A percentile compares a stretch with the other conserved stretches of the same genome.
Conservation (phyloP, 2,797 vertebrate species). For the Falco rusticolus region DNA sequence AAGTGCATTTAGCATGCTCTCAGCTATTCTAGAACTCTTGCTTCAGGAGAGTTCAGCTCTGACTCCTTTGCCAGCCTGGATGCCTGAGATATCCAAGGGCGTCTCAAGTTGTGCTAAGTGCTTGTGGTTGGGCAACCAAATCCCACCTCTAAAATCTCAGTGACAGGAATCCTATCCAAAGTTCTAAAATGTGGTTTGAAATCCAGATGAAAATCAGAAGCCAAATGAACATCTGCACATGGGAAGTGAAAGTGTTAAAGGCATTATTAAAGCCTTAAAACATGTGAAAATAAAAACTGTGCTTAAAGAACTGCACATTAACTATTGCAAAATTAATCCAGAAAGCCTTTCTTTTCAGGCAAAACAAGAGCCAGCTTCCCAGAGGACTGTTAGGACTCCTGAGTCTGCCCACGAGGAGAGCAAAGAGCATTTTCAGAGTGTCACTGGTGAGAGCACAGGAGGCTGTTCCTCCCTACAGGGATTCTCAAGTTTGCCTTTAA, state of each 20-base stretch:
- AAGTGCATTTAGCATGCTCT: not conserved
- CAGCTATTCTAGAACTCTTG: not conserved
- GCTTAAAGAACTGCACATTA: not conserved
- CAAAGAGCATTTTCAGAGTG: not conserved
- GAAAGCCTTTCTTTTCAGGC: not conserved
- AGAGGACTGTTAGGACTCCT: not conserved
- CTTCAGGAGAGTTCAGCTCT: not conserved
- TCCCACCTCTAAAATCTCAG: not conserved
- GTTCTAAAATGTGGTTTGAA: not conserved
- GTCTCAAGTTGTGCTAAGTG: not conserved
- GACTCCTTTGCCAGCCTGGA: not conserved
- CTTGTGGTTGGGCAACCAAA: not conserved
- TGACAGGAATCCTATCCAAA: not conserved
- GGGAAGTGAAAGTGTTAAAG: not conserved
- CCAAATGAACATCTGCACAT: not conserved
- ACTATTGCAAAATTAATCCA: not conserved
- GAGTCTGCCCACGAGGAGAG: not conserved
- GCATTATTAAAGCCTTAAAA: not conserved
- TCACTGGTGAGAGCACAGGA: not conserved
- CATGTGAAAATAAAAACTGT: not conserved
- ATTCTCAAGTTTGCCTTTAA: not conserved
- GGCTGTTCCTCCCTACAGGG: not conserved
- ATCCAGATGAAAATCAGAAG: not conserved
- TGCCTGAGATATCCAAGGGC: not conserved
- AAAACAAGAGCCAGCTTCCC: not conserved